Evolutionary conservation across 92 coral and sea anemone genomes (phyloP).

Genomic region (Montipora capitata): DNA sequence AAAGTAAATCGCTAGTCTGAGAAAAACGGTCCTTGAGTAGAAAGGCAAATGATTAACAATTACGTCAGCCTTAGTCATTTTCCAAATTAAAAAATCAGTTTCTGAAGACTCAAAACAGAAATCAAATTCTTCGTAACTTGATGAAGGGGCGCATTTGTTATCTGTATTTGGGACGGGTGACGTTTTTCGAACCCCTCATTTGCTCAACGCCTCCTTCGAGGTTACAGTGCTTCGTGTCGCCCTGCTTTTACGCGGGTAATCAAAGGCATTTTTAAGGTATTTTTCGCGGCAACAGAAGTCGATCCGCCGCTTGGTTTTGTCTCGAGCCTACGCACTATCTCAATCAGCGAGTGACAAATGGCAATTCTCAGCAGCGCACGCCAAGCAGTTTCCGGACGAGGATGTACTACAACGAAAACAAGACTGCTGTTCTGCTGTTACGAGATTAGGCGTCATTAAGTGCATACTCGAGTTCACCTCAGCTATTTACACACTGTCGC

Average conservation of each 20-base stretch:
- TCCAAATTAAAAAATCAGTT: slow-evolving; percentile 20
- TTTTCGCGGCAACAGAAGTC: slow-evolving; percentile 11
- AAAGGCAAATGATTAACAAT: background rate
- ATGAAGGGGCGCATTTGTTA: slow-evolving; percentile 4
- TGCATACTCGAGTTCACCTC: slow-evolving; percentile 28
- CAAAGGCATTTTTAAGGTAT: background rate
- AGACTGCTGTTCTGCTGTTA: slow-evolving; percentile 3
- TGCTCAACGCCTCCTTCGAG: background rate
- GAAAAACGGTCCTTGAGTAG: slow-evolving; percentile 19
- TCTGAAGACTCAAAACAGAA: background rate
- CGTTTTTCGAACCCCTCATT: background rate
- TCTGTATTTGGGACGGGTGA: slow-evolving; percentile 19
- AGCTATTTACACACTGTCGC: slow-evolving; percentile 15
- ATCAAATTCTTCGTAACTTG: background rate
- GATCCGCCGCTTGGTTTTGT: background rate
- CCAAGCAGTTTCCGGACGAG: slow-evolving; percentile 74
- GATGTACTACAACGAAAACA: slow-evolving; percentile 68
- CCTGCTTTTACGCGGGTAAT: background rate
- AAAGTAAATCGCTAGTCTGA: background rate
- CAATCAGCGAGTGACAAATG: background rate
- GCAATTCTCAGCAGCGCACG: slow-evolving; percentile 53
- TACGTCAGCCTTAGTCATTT: slow-evolving; percentile 9
- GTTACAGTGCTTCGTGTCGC: background rate
- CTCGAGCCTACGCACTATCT: background rate
- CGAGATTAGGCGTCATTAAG: slow-evolving; percentile 39